Base-by-base conservation (phyloP, 2,888 invertebrate species). In the Chrysina gloriosa region DNA sequence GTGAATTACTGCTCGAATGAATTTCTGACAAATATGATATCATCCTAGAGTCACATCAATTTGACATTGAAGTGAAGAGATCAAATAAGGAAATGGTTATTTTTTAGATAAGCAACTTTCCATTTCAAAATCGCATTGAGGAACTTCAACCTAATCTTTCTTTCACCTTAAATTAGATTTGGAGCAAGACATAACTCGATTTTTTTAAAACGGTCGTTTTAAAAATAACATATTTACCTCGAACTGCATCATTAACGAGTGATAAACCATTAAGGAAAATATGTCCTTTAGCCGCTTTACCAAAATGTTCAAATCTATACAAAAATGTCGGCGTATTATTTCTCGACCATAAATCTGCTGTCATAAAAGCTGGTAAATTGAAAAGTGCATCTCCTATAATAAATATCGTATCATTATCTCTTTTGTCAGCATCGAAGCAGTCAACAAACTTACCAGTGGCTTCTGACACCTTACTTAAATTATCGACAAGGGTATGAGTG, bases 221-320 rank as follows among this genome's bases (percentile, higher is more conserved):
- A 21, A 6, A 25, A 54, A 31, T n/a, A 21, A 14, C 34, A 3
- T 31, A 9, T 19, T 68, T 75, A 78, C 77, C 73, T 63, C 73
- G 65, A 9, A 27, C 11, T 31, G 70, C 70, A 27, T 84, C 80
- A 76, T 88, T 86, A 48, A 90, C 87, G 29, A 93, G 82, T 1
- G 90, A 88, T 6, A 90, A 80, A 1, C 90, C 91, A 4, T 85
- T 85, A n/a, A 93, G 80, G 75, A 93, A 92, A 69, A 86, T 84
- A 6, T 86, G 84, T 1, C 90, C 91, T 69, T 86, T 86, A 68
- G 86, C 87, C 19, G 86, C 84, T 72, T 88, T 88, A 1, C 91
- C 89, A 5, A 85, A 82, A 74, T 92, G 89, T 73, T 93, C 92
- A 78, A 93, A 93, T 77, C 90, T 89, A 80, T 93, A 93, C 63